These are phyloP conservation scores for Mormyrus proboscirostris DNA, from an alignment of 2,797 vertebrate genomes.

Conservation along the genomic window DNA sequence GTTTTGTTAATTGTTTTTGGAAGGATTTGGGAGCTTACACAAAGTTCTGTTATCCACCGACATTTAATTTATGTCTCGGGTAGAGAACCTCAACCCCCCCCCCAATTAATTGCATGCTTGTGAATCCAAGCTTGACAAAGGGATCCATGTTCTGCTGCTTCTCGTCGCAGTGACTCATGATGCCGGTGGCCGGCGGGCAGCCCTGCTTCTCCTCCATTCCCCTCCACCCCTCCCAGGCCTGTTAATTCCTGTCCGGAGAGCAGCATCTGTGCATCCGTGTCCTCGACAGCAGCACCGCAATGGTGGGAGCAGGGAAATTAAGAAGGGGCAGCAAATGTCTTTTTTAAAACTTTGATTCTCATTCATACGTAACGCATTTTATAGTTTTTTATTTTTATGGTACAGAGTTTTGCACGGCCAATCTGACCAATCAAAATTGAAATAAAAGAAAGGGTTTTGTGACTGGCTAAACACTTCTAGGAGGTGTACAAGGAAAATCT, in stretches of 20 bases:
- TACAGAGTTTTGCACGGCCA: not conserved
- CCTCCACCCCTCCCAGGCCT: not conserved
- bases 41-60: not conserved
- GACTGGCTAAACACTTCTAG: not conserved
- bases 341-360: not conserved
- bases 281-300: not conserved
- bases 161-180: not conserved
- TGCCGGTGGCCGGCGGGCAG: not conserved
- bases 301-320: not conserved
- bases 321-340: not conserved
- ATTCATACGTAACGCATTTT: not conserved
- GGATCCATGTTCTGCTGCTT: conserved; percentile 38
- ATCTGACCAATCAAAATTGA: not conserved
- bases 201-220: not conserved
- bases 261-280: not conserved
- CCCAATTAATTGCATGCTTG: conserved; percentile 27
- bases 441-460: not conserved
- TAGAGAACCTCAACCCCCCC: not conserved
- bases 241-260: not conserved
- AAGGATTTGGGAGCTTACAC: not conserved
- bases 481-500: not conserved
- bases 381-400: not conserved
- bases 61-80: not conserved
- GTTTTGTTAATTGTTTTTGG: not conserved
- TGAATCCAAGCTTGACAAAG: conserved; percentile 43